phyloP scores from a whole-genome alignment of 2,888 invertebrate genomes.

The Polydrusus pterygomalis region DNA sequence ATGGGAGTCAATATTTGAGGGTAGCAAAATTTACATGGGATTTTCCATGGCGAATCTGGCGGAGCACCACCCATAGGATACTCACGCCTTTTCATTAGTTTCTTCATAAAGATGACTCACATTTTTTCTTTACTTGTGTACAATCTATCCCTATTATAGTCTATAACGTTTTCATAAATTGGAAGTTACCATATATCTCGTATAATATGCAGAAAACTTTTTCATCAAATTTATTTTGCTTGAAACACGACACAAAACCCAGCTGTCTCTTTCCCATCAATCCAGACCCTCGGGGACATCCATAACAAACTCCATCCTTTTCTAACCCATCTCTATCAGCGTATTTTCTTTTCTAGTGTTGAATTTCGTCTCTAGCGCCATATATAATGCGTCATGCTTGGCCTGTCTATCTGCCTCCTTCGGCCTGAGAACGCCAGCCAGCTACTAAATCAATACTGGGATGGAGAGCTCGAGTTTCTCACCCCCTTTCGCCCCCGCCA shows the following conservation, averaged over 20 bases:
- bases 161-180: background rate
- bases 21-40: too few relatives aligned
- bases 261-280: constrained; percentile 55
- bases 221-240: constrained; percentile 51
- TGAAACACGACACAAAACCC: constrained; percentile 43
- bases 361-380: constrained; percentile 72
- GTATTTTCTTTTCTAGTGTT: constrained; percentile 46
- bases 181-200: background rate
- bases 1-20: too few relatives aligned
- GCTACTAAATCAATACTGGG: constrained; percentile 71
- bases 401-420: constrained; percentile 71
- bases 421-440: constrained; percentile 72
- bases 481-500: constrained; percentile 38
- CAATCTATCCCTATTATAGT: too few relatives aligned
- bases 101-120: too few relatives aligned
- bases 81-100: too few relatives aligned
- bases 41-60: too few relatives aligned
- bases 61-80: too few relatives aligned
- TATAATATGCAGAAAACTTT: constrained; percentile 41
- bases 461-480: constrained; percentile 50
- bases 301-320: constrained; percentile 48
- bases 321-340: constrained; percentile 28
- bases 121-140: too few relatives aligned
- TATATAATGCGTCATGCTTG: constrained; percentile 73
- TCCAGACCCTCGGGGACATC: constrained; percentile 45